Percentiles rank a stretch among this genome's conserved stretches.
Evolutionary conservation across 2,797 vertebrate genomes (phyloP).

Genomic region (Platalea minor): DNA sequence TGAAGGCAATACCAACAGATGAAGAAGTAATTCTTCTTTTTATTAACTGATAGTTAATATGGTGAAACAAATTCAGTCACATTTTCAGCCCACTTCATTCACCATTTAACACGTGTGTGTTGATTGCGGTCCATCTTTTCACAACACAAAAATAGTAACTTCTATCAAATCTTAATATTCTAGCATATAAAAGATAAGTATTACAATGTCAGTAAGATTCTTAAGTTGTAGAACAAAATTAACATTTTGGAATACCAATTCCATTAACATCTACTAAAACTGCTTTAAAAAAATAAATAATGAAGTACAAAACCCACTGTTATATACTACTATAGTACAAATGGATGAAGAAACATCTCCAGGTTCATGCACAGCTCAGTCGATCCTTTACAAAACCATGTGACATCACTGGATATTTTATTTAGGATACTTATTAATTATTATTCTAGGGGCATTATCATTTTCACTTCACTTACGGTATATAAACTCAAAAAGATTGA

Average conservation of each 20-base stretch:
- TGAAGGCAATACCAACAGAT: background rate
- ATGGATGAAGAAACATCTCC: constrained; percentile 12
- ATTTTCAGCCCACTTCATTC: background rate
- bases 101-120: background rate
- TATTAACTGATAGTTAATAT: background rate
- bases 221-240: constrained; percentile 7
- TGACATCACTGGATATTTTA: background rate
- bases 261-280: constrained; percentile 65
- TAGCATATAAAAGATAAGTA: constrained; percentile 48
- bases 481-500: background rate
- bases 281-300: constrained; percentile 71
- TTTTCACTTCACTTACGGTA: background rate
- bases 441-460: background rate
- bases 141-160: constrained; percentile 18
- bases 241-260: constrained; percentile 40
- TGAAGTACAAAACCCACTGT: constrained; percentile 41
- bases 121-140: background rate
- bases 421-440: background rate
- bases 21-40: constrained; percentile 25
- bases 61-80: background rate
- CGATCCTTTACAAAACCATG: background rate
- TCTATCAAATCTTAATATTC: constrained; percentile 32
- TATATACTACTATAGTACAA: constrained; percentile 41
- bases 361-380: background rate
- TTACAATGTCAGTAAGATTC: constrained; percentile 23